Percentiles rank a stretch among this genome's conserved stretches.
Conservation (phyloP, 2,113 vertebrate species). For the Ivindomyrus marchei region DNA sequence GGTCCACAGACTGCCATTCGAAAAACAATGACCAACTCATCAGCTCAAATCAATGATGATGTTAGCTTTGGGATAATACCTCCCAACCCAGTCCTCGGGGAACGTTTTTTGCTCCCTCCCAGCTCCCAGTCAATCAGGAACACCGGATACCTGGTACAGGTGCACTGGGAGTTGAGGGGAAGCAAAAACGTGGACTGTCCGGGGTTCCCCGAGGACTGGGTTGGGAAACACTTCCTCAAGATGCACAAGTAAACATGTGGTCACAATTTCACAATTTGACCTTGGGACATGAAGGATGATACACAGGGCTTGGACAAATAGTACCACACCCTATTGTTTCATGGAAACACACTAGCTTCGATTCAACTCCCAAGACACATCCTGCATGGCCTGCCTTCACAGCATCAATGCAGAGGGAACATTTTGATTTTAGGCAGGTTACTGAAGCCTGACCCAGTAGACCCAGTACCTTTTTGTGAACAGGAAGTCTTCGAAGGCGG, state of each 20-base stretch:
- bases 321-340: not conserved
- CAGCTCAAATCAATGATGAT: not conserved
- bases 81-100: too few species aligned
- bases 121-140: too few species aligned
- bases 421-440: not conserved
- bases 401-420: not conserved
- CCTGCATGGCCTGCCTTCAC: not conserved
- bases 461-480: constrained; percentile 88
- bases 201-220: too few species aligned
- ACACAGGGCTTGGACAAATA: not conserved
- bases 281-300: not conserved
- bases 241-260: not conserved
- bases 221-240: too few species aligned
- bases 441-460: not conserved
- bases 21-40: not conserved
- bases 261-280: not conserved
- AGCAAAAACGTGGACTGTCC: too few species aligned
- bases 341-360: not conserved
- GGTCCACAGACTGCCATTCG: not conserved
- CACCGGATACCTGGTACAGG: too few species aligned
- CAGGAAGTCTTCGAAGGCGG: constrained; percentile 92
- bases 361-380: not conserved
- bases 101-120: too few species aligned
- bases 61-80: not conserved
- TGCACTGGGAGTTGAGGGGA: too few species aligned